Conservation (phyloP, 35 echinoderm and acorn worm species). For the Diadema setosum region DNA sequence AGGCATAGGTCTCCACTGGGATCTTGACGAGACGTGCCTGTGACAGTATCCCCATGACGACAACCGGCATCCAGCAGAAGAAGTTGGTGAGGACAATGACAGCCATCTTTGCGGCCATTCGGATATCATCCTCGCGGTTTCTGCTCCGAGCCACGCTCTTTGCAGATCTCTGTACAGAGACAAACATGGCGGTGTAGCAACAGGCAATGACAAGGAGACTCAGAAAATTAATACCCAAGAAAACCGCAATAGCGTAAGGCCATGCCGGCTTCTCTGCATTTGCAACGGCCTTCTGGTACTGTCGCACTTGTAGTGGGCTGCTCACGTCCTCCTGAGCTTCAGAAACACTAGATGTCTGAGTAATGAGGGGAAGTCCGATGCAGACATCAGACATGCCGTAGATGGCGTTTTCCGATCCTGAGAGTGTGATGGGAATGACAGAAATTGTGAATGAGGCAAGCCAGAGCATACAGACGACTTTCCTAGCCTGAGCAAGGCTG, state of each 20-base stretch:
- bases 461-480: conserved; percentile 7
- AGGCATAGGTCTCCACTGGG: conserved; percentile 16
- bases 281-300: background rate
- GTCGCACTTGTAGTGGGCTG: background rate
- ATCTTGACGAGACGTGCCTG: background rate
- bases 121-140: background rate
- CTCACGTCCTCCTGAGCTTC: background rate
- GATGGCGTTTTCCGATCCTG: background rate
- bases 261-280: background rate
- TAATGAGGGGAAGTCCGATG: conserved; percentile 37
- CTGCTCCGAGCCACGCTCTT: background rate
- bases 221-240: background rate
- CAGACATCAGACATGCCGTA: conserved; percentile 47
- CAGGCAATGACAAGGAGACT: background rate
- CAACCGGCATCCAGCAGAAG: conserved; percentile 48
- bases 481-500: background rate
- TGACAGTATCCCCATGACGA: conserved; percentile 32
- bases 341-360: background rate
- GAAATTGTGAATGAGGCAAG: background rate
- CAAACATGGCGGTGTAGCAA: conserved; percentile 12
- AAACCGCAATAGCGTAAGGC: background rate
- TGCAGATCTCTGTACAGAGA: background rate
- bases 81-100: conserved; percentile 37
- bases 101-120: background rate
- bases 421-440: background rate